Evolutionary conservation across 2,888 invertebrate genomes (phyloP), one percentile per base, ranked within the genome.

Genomic region (Enoplolaimus lenunculus): DNA sequence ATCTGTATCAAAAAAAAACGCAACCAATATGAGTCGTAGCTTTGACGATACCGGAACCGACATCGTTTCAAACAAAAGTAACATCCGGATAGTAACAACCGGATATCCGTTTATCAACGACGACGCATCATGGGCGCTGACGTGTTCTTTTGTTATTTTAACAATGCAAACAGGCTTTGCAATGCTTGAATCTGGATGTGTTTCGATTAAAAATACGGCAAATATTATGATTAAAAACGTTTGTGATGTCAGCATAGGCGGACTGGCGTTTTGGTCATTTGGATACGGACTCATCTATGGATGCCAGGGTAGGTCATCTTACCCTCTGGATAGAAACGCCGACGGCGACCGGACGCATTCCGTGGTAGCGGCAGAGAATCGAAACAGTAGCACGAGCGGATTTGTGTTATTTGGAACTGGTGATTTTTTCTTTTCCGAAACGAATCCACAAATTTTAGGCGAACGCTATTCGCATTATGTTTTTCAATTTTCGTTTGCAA

Each of bases 241-340:
- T n/a, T n/a, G 90, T 0, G 93, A 93, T 77, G 90, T 93, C 69
- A 89, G 90, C 0, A 85, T 93, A 21, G 92, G 93, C 1, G 93
- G 90, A 73, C 81, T 90, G 21, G 91, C 91, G 0, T 93, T 93
- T 82, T 93, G 93, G 93, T 86, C 90, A 34, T 91, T 93, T 79
- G 93, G 93, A 0, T 93, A 90, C 81, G 91, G 90, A 0, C 85
- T 93, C 82, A 91, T 90, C 1, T 93, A 90, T 78, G 93, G 91
- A 0, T 87, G 91, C 74, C n/a, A n/a, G n/a, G n/a, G n/a, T n/a
- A n/a, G n/a, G n/a, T n/a, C n/a, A n/a, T n/a, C n/a, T n/a, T n/a
- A n/a, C n/a, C n/a, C n/a, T n/a, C n/a, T n/a, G n/a, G n/a, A n/a
- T n/a, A n/a, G n/a, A n/a, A n/a, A n/a, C n/a, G n/a, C n/a, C n/a